Conservation (phyloP, 2,113 vertebrate species). For the Verasper variegatus region DNA sequence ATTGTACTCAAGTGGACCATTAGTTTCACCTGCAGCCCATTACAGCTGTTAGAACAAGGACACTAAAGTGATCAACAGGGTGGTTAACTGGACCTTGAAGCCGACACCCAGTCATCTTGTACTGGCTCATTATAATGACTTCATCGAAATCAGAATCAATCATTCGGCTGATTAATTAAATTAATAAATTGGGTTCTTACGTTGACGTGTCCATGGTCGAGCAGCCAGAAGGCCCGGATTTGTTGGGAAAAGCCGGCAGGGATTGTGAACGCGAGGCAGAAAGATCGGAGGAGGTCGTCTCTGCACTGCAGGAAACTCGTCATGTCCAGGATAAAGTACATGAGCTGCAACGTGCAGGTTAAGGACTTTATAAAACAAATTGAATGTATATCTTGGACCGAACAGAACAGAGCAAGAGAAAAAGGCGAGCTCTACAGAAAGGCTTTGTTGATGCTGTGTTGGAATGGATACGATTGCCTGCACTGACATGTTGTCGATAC, state of each 20-base stretch:
- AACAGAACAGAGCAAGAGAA: background rate
- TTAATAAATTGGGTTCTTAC: slow-evolving; percentile 29
- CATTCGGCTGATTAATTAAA: background rate
- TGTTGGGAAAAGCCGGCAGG: slow-evolving; percentile 62
- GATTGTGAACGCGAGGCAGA: slow-evolving; percentile 68
- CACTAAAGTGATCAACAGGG: slow-evolving; percentile 34
- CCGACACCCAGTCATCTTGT: background rate
- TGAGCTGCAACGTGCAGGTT: slow-evolving; percentile 63
- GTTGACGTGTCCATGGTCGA: slow-evolving; percentile 65
- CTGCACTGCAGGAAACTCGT: slow-evolving; percentile 67
- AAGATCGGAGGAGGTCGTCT: slow-evolving; percentile 70
- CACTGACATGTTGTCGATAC: slow-evolving; percentile 59
- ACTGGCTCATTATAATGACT: background rate
- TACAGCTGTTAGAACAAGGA: slow-evolving; percentile 21
- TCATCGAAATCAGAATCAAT: background rate
- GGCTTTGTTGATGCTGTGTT: background rate
- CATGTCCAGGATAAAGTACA: slow-evolving; percentile 77
- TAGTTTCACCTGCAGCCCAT: slow-evolving; percentile 43
- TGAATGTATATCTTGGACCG: background rate
- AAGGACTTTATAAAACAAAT: slow-evolving; percentile 24
- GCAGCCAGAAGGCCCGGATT: slow-evolving; percentile 71
- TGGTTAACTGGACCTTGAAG: slow-evolving; percentile 20
- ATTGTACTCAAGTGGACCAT: slow-evolving; percentile 12
- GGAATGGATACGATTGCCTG: slow-evolving; percentile 68
- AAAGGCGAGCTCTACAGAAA: background rate